phyloP scores from a whole-genome alignment of 2,113 vertebrate genomes.

The Thamnophis sirtalis region DNA sequence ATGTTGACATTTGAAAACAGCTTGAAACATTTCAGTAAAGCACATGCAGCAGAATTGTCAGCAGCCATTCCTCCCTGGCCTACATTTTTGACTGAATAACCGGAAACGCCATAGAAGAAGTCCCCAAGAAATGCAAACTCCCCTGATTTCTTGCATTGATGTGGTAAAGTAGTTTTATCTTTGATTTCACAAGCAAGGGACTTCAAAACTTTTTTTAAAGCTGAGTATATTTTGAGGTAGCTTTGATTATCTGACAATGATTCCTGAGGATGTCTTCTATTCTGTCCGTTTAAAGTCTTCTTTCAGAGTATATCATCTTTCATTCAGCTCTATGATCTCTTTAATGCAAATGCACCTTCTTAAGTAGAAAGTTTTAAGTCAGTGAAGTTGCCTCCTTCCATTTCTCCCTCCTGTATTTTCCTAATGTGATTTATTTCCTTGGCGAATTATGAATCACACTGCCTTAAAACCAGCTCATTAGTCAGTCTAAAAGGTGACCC shows the following conservation, averaged over 20 bases:
- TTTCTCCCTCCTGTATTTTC: neutral
- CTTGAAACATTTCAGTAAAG: neutral
- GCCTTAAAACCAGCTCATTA: constrained; percentile 20
- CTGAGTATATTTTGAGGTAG: neutral
- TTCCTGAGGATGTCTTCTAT: neutral
- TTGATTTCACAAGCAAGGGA: neutral
- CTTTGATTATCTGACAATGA: neutral
- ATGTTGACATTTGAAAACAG: neutral
- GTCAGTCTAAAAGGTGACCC: constrained; percentile 26
- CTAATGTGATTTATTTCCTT: constrained; percentile 21
- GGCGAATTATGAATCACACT: constrained; percentile 2
- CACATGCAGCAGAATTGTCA: neutral
- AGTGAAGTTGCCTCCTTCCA: neutral
- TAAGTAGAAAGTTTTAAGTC: neutral
- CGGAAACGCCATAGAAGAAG: neutral
- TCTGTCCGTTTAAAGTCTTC: neutral
- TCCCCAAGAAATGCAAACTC: neutral
- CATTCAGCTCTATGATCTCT: neutral
- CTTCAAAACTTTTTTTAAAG: neutral
- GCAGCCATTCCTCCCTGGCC: neutral
- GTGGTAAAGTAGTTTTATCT: neutral
- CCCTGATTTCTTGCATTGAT: neutral
- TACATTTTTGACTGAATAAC: neutral
- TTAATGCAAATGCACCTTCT: constrained; percentile 3
- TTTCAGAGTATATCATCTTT: neutral